These are phyloP conservation scores for Myocastor coypus DNA, from an alignment of 2,113 vertebrate species.

Conservation along the genomic window DNA sequence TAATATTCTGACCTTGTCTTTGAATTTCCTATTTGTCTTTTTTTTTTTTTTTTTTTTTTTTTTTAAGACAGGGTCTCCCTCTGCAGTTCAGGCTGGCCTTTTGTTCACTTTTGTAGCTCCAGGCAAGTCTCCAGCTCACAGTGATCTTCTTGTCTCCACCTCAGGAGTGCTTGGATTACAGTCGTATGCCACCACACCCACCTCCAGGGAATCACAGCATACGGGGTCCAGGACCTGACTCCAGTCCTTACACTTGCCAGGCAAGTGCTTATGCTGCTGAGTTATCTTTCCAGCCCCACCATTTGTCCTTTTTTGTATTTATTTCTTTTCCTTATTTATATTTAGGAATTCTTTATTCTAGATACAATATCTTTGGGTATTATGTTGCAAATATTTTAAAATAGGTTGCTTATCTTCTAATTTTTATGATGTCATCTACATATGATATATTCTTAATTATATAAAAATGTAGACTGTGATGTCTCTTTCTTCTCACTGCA, in stretches of 20 bases:
- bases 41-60: neutral
- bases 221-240: too few species aligned
- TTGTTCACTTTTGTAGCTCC: too few species aligned
- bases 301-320: neutral
- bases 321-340: neutral
- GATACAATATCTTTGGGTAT: neutral
- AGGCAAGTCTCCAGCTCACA: too few species aligned
- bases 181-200: too few species aligned
- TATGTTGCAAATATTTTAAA: neutral
- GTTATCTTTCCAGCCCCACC: too few species aligned
- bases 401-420: conserved; percentile 37
- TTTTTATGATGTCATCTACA: neutral
- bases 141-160: too few species aligned
- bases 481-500: conserved; percentile 23
- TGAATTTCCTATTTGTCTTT: conserved; percentile 20
- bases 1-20: neutral
- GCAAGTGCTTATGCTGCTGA: too few species aligned
- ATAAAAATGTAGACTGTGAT: conserved; percentile 23
- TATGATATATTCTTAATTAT: conserved; percentile 28
- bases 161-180: too few species aligned
- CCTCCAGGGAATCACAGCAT: too few species aligned
- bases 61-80: neutral
- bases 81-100: too few species aligned
- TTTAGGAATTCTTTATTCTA: conserved; percentile 5
- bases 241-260: too few species aligned